Evolutionary conservation across 2,797 vertebrate genomes (phyloP), one percentile per base, ranked within the genome.

Genomic region (Orientallactaga sibirica): DNA sequence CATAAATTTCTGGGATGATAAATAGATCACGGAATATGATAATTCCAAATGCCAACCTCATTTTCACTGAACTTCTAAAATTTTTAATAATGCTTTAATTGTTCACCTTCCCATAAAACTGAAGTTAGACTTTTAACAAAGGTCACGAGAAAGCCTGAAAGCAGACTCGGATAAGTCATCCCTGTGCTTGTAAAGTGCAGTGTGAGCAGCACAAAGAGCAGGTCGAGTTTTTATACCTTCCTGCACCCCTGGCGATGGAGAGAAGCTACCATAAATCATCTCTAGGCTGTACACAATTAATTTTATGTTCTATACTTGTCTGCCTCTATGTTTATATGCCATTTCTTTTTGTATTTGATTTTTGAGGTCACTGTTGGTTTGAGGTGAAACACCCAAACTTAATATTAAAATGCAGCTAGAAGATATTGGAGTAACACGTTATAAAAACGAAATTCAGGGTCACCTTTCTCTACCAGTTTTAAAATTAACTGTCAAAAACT

Each of bases 281-380:
- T 90, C 94, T 73, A 74, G 70, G 82, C 67, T 25, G 93, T 68
- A 64, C 62, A 84, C 12, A 96, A 97, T 97, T 98, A 97, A 97
- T 97, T 97, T 96, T 73, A 82, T 84, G 29, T 25, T 88, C 86
- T 94, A 64, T 62, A 5, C 48, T 64, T 91, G 52, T 74, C 71
- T 55, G 92, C 18, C 90, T 90, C 90, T 88, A 0, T 62, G 91
- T 96, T 95, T 96, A 95, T 48, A 48, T 86, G 85, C 64, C 25
- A 7, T 90, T 97, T 97, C 75, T 94, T 96, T 92, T 97, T 90
- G 93, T 70, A 77, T 95, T 95, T 97, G 20, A 96, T 85, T 97
- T 97, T 94, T 97, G 92, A 95, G 93, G 94, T 97, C 33, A 82
- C 87, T 96, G 62, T 93, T 94, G 93, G 88, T 94, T 74, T 94